Conservation (phyloP, 2,113 vertebrate species). For the Brachirus orientalis region DNA sequence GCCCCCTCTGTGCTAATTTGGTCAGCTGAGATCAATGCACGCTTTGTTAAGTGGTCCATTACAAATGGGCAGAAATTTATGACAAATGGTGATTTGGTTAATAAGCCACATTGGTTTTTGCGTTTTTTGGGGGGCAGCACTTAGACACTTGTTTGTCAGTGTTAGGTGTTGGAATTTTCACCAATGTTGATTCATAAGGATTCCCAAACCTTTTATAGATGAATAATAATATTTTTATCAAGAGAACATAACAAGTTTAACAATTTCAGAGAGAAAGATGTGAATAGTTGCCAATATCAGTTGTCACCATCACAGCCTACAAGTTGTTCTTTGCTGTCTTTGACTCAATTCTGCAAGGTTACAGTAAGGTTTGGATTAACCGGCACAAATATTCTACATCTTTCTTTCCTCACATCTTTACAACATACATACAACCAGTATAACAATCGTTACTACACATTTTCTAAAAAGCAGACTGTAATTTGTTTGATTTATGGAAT, state of each 20-base stretch:
- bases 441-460: too few relatives aligned
- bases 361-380: not conserved
- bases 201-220: not conserved
- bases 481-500: constrained; percentile 21
- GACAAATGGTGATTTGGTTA: constrained; percentile 76
- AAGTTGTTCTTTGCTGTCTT: not conserved
- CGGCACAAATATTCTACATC: not conserved
- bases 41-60: constrained; percentile 71
- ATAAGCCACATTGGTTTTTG: constrained; percentile 58
- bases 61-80: constrained; percentile 78
- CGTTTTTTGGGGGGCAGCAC: not conserved
- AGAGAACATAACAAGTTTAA: not conserved
- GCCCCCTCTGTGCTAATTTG: constrained; percentile 69
- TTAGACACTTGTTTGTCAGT: constrained; percentile 4
- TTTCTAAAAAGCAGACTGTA: not conserved
- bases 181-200: not conserved
- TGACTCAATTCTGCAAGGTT: not conserved
- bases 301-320: not conserved
- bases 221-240: too few relatives aligned
- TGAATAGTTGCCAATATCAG: not conserved
- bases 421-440: too few relatives aligned
- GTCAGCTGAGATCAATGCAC: constrained; percentile 61
- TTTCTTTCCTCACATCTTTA: too few relatives aligned
- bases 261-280: not conserved
- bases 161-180: not conserved